A percentile compares a stretch with the other conserved stretches of the same genome.
Evolutionary conservation across 2,888 invertebrate genomes (phyloP).

Genomic region (Ophion slaviceki): DNA sequence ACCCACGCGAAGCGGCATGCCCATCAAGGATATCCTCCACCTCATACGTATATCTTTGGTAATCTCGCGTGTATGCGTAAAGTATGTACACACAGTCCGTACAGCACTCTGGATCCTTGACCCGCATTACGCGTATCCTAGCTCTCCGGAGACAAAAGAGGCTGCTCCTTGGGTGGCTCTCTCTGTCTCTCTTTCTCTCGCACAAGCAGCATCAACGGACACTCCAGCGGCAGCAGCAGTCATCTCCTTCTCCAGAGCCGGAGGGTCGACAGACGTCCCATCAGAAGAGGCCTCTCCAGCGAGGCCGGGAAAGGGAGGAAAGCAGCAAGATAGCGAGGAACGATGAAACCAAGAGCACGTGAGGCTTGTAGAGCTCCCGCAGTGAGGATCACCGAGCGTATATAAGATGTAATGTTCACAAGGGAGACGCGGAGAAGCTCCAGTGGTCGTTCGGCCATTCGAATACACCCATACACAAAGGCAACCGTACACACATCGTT

Average conservation of each 20-base stretch:
- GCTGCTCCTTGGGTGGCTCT: slow-evolving; percentile 68
- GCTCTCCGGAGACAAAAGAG: slow-evolving; percentile 78
- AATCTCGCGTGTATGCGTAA: slow-evolving; percentile 14
- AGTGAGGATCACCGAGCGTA: slow-evolving; percentile 55
- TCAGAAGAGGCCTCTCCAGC: slow-evolving; percentile 36
- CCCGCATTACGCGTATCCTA: slow-evolving; percentile 68
- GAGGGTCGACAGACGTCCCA: slow-evolving; percentile 45
- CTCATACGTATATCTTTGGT: not conserved
- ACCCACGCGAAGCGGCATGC: slow-evolving; percentile 10
- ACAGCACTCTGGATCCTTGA: slow-evolving; percentile 62
- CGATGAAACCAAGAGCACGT: slow-evolving; percentile 56
- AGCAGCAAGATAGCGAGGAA: slow-evolving; percentile 49
- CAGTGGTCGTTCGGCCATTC: slow-evolving; percentile 8
- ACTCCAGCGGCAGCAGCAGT: slow-evolving; percentile 30
- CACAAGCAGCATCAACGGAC: slow-evolving; percentile 40
- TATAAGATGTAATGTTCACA: slow-evolving; percentile 38
- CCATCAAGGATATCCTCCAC: slow-evolving; percentile 4
- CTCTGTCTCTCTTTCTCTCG: not conserved
- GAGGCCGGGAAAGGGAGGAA: slow-evolving; percentile 49
- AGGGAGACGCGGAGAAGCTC: slow-evolving; percentile 35
- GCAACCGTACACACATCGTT: slow-evolving; percentile 30
- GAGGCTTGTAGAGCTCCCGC: slow-evolving; percentile 62
- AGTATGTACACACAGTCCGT: slow-evolving; percentile 36
- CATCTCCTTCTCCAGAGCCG: slow-evolving; percentile 32
- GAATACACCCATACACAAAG: not conserved